Evolutionary conservation across 2,888 invertebrate genomes (phyloP).

Genomic region (Harmothoe impar): DNA sequence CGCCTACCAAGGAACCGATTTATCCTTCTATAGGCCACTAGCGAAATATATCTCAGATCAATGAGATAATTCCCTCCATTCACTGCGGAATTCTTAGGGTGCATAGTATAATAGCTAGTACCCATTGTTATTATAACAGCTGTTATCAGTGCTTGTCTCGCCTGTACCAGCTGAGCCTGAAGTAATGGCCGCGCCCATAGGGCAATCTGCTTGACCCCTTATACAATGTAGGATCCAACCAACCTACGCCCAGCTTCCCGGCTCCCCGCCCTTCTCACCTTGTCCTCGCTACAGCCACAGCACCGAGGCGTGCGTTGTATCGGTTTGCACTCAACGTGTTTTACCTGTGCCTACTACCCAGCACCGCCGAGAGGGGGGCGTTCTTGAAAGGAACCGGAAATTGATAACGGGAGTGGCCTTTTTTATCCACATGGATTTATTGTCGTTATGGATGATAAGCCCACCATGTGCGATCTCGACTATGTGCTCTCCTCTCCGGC

Average conservation of each 20-base stretch:
- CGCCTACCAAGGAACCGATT: too few species aligned
- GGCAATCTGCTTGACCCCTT: too few species aligned
- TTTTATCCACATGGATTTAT: conserved; percentile 4
- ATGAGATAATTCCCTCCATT: too few species aligned
- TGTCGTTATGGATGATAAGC: conserved; percentile 36
- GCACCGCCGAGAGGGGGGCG: conserved; percentile 2
- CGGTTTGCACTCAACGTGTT: background rate
- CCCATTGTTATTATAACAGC: too few species aligned
- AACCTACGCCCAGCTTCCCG: background rate
- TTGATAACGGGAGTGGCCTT: background rate
- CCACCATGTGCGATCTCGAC: background rate
- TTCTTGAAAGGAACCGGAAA: conserved; percentile 34
- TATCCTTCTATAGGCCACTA: too few species aligned
- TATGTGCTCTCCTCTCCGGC: background rate
- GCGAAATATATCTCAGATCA: too few species aligned
- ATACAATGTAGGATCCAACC: too few species aligned
- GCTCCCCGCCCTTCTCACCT: background rate
- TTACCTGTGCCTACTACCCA: background rate
- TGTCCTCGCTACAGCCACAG: background rate
- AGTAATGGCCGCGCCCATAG: too few species aligned
- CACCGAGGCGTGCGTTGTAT: background rate
- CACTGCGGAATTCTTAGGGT: too few species aligned
- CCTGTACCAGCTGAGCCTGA: too few species aligned
- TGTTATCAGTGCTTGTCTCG: too few species aligned
- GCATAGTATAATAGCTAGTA: too few species aligned